phyloP scores from a whole-genome alignment of 2,888 invertebrate genomes.

The Bellardia bayeri region DNA sequence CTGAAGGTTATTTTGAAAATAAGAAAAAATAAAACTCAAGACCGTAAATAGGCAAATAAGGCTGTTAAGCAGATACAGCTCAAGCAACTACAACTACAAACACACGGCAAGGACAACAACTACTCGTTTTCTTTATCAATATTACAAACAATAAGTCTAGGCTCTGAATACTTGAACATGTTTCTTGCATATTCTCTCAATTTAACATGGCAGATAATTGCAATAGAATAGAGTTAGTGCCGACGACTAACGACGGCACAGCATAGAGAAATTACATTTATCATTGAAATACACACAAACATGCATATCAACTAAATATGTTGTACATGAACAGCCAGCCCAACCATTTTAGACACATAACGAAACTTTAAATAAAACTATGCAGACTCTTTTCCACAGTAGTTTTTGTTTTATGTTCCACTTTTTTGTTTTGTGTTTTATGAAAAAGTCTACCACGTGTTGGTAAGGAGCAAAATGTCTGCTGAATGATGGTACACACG shows the following conservation, averaged over 20 bases:
- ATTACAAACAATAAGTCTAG: conserved; percentile 51
- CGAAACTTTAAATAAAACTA: conserved; percentile 65
- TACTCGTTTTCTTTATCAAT: conserved; percentile 2
- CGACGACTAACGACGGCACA: conserved; percentile 24
- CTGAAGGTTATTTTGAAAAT: background rate
- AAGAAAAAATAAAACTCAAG: conserved; percentile 7
- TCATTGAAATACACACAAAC: conserved; percentile 31
- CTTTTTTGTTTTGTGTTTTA: conserved; percentile 20
- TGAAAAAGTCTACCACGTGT: conserved; percentile 68
- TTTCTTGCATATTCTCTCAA: conserved; percentile 72
- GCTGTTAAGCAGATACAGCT: conserved; percentile 59
- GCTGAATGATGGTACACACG: conserved; percentile 28
- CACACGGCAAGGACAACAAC: background rate
- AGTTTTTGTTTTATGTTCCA: conserved; percentile 8
- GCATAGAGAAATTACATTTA: conserved; percentile 62
- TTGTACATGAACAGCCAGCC: conserved; percentile 7
- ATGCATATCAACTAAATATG: background rate
- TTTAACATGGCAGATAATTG: conserved; percentile 74
- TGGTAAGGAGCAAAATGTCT: conserved; percentile 66
- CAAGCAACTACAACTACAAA: conserved; percentile 7
- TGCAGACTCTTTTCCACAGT: conserved; percentile 48
- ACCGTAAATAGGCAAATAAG: conserved; percentile 70
- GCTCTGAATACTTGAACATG: conserved; percentile 71
- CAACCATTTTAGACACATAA: background rate
- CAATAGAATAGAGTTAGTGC: conserved; percentile 64